Evolutionary conservation across 2,113 vertebrate genomes (phyloP), one percentile per base, ranked within the genome.

Genomic region (Plecotus auritus): DNA sequence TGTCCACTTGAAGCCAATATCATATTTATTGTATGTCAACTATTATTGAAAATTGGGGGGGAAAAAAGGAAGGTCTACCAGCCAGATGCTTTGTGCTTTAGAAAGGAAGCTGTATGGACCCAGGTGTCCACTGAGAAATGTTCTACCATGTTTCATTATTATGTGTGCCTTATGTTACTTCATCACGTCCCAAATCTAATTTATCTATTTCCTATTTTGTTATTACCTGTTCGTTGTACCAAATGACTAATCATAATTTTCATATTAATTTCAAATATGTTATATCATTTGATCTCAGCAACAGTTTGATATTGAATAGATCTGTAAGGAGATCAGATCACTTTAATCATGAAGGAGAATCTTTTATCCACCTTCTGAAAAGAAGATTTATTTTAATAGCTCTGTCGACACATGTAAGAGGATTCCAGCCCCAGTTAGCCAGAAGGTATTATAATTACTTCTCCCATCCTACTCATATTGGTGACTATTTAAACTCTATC

Each of bases 401-500:
- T 74, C 32, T 37, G 84, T 40, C 18, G 7, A 23, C 77, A 83
- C 70, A 37, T 86, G 66, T 66, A 93, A 95, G 47, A 49, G 45
- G 4, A 87, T 35, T 83, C 37, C 40, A 54, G 18, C 49, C 35
- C 14, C 16, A 40, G 40, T 54, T 73, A 74, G 47, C 28, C 23
- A 9, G 70, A 66, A 90, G 54, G 37, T 92, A 69, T 14, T 83
- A 45, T n/a, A 54, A 73, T 77, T 87, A 37, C 35, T 92, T 95
- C 40, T 37, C 32, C 16, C 16, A 32, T n/a, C 47, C 32, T 89
- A 20, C 66, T 88, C 64, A 40, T 86, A 54, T n/a, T 88, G 51
- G 56, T 92, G 51, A 78, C 54, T 72, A 42, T 73, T 95, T 93
- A 85, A 95, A 51, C 94, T 28, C n/a, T 28, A 37, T 47, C 82